Evolutionary conservation across 2,797 vertebrate species (phyloP).

Genomic region (Sebastes matsubarae): DNA sequence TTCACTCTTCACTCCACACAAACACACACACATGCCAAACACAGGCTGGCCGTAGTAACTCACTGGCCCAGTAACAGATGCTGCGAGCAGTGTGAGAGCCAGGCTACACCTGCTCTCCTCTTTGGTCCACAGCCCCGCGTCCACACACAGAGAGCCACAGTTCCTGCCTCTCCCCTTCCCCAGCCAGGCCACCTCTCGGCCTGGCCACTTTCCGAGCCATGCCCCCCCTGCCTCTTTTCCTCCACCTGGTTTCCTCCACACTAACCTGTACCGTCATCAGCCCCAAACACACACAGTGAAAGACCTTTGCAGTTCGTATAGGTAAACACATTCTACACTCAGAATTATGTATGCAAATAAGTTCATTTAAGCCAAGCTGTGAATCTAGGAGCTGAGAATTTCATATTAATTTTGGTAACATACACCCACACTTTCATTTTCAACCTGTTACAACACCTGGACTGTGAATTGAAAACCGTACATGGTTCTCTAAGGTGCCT

Average conservation of each 20-base stretch:
- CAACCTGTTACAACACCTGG: slow-evolving; percentile 45
- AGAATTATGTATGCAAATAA: not conserved
- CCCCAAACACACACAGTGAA: not conserved
- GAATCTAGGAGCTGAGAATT: not conserved
- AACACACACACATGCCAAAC: slow-evolving; percentile 32
- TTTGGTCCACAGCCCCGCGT: slow-evolving; percentile 12
- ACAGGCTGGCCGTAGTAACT: slow-evolving; percentile 56
- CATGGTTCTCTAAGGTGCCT: not conserved
- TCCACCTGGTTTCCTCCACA: slow-evolving; percentile 41
- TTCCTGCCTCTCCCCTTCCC: slow-evolving; percentile 4
- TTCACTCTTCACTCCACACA: slow-evolving; percentile 19
- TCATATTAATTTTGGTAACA: not conserved
- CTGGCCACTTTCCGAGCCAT: slow-evolving; percentile 1
- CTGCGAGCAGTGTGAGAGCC: slow-evolving; percentile 58
- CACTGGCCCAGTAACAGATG: slow-evolving; percentile 72
- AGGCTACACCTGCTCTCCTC: slow-evolving; percentile 65
- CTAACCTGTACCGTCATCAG: not conserved
- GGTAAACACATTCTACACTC: not conserved
- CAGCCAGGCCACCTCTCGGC: slow-evolving; percentile 33
- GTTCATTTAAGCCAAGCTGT: not conserved
- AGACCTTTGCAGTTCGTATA: not conserved
- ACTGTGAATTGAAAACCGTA: slow-evolving; percentile 31
- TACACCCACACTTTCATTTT: not conserved
- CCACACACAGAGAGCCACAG: slow-evolving; percentile 15
- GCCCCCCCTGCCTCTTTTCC: slow-evolving; percentile 1